Conservation (phyloP, 2,113 vertebrate genomes). For the Geococcyx californianus region DNA sequence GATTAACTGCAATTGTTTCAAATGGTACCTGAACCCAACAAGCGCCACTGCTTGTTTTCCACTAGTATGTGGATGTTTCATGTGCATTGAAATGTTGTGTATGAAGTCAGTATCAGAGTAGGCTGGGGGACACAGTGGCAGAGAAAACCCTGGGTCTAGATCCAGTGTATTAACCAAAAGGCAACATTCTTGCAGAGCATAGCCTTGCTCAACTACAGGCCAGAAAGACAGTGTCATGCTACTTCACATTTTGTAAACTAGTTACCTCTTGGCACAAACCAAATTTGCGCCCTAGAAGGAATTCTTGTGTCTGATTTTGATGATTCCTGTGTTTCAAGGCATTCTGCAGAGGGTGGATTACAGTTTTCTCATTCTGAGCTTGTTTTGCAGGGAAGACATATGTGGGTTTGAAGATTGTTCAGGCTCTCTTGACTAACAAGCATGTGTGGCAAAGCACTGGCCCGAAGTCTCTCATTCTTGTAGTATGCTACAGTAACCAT, state of each 20-base stretch:
- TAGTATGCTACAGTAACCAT: constrained; percentile 97
- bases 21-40: not conserved
- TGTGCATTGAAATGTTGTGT: not conserved
- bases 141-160: not conserved
- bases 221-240: not conserved
- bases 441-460: constrained; percentile 56
- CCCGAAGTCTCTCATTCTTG: constrained; percentile 79
- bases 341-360: not conserved
- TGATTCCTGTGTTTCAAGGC: not conserved
- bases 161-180: not conserved
- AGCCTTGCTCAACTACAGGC: not conserved
- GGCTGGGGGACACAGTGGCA: not conserved
- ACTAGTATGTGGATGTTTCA: not conserved
- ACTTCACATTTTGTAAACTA: not conserved
- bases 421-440: constrained; percentile 83
- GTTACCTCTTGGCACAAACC: not conserved
- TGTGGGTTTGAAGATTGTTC: constrained; percentile 90
- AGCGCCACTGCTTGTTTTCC: not conserved
- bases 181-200: not conserved
- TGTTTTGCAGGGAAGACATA: constrained; percentile 89
- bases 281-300: not conserved
- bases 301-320: not conserved
- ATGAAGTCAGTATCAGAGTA: not conserved
- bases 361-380: constrained; percentile 9
- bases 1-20: not conserved